These are phyloP conservation scores for Cygnus olor DNA, from an alignment of 2,797 vertebrate genomes.

Conservation along the genomic window DNA sequence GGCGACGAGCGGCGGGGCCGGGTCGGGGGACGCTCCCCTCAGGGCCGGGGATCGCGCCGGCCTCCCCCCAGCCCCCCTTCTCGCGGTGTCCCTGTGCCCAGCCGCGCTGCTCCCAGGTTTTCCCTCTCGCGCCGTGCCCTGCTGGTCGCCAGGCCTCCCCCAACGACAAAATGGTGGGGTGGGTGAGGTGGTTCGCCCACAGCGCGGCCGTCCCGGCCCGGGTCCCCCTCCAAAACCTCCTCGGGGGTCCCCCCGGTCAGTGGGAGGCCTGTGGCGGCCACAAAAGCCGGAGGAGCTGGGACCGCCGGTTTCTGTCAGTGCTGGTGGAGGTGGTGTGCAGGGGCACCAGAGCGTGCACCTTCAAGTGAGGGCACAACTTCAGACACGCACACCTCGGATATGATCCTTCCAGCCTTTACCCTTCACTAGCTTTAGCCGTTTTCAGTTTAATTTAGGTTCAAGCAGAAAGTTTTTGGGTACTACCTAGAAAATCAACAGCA, in stretches of 20 bases:
- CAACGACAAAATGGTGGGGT: neutral
- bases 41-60: too few species aligned
- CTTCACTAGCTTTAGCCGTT: neutral
- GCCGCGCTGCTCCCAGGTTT: too few species aligned
- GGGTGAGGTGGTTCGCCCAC: neutral
- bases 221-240: neutral
- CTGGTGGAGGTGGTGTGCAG: accelerated
- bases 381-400: accelerated
- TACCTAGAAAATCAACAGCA: accelerated
- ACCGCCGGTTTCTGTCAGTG: too few species aligned
- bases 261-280: too few species aligned
- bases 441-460: neutral
- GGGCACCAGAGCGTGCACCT: accelerated
- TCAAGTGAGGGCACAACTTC: accelerated
- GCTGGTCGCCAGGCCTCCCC: neutral
- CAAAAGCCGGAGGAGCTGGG: too few species aligned
- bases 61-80: too few species aligned
- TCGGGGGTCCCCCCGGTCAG: too few species aligned
- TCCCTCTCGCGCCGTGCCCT: accelerated
- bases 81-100: too few species aligned
- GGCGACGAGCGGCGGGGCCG: too few species aligned
- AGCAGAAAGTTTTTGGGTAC: accelerated
- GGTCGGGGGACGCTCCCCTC: too few species aligned
- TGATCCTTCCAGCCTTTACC: accelerated
- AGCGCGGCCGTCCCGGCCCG: too few species aligned